Percentiles rank a stretch among this genome's conserved stretches.
Evolutionary conservation across 2,113 vertebrate species (phyloP).

Genomic region (Uria lomvia): DNA sequence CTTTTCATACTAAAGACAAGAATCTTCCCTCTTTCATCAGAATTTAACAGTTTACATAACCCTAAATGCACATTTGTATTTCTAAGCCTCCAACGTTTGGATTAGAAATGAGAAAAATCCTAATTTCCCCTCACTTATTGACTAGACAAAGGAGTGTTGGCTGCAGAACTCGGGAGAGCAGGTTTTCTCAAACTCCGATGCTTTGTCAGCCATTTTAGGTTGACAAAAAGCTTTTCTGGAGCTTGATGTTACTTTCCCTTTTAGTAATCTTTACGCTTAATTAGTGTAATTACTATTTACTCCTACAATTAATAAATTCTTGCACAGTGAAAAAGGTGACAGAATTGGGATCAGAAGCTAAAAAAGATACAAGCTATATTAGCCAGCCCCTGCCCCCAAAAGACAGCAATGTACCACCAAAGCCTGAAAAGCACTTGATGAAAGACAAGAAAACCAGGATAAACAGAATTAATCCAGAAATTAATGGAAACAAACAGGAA

Average conservation of each 20-base stretch:
- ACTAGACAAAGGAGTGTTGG: background rate
- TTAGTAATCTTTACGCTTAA: background rate
- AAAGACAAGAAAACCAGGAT: background rate
- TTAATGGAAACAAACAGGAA: background rate
- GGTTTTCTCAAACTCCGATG: background rate
- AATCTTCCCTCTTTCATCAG: background rate
- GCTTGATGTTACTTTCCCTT: background rate
- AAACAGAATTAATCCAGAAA: background rate
- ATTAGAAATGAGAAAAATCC: background rate
- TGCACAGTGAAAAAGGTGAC: background rate
- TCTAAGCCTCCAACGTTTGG: background rate
- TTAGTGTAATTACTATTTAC: background rate
- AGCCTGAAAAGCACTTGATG: rapidly evolving
- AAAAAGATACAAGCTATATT: background rate
- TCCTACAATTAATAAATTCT: too few relatives aligned
- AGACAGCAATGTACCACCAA: background rate
- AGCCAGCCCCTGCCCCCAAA: too few relatives aligned
- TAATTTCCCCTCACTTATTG: background rate
- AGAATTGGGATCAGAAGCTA: background rate
- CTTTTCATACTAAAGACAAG: background rate
- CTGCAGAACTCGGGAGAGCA: background rate
- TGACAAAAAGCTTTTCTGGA: background rate
- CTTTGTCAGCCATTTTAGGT: background rate
- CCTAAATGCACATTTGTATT: too few relatives aligned
- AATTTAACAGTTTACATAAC: background rate